Evolutionary conservation across 2,888 invertebrate species (phyloP).

Genomic region (Netelia inedita): DNA sequence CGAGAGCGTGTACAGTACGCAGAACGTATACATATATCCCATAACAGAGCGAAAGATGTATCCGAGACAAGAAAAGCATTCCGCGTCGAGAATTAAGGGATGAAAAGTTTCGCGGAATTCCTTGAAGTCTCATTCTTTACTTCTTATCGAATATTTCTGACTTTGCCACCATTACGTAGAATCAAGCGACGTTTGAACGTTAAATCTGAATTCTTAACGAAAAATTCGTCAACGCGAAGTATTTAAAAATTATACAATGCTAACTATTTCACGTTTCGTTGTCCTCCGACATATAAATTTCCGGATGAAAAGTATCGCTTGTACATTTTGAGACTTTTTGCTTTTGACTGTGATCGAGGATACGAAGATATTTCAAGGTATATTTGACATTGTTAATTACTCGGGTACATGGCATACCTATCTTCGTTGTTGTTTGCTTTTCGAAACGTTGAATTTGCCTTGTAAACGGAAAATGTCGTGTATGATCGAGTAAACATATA

Average conservation of each 20-base stretch:
- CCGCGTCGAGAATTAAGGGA: not conserved
- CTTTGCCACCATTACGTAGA: not conserved
- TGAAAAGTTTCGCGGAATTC: slow-evolving; percentile 48
- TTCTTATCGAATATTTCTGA: slow-evolving; percentile 3
- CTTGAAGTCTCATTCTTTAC: slow-evolving; percentile 5
- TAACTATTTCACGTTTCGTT: too few species aligned
- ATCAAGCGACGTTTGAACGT: slow-evolving; percentile 45
- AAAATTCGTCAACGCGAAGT: too few species aligned
- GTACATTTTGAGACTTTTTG: too few species aligned
- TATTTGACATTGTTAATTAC: not conserved
- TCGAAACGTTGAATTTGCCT: slow-evolving; percentile 32
- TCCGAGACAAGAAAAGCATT: not conserved
- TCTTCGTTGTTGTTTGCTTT: slow-evolving; percentile 23
- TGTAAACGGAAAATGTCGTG: slow-evolving; percentile 42
- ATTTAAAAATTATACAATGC: too few species aligned
- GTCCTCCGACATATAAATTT: too few species aligned
- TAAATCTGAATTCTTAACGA: not conserved
- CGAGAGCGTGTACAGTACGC: not conserved
- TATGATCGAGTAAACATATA: slow-evolving; percentile 39
- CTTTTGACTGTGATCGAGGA: too few species aligned
- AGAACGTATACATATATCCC: too few species aligned
- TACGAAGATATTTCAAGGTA: not conserved
- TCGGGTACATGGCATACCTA: not conserved
- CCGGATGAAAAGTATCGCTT: too few species aligned
- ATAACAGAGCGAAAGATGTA: not conserved